Percentiles rank a stretch among this genome's conserved stretches.
These are phyloP conservation scores for Myocastor coypus DNA, from an alignment of 2,113 vertebrate genomes.

Conservation along the genomic window DNA sequence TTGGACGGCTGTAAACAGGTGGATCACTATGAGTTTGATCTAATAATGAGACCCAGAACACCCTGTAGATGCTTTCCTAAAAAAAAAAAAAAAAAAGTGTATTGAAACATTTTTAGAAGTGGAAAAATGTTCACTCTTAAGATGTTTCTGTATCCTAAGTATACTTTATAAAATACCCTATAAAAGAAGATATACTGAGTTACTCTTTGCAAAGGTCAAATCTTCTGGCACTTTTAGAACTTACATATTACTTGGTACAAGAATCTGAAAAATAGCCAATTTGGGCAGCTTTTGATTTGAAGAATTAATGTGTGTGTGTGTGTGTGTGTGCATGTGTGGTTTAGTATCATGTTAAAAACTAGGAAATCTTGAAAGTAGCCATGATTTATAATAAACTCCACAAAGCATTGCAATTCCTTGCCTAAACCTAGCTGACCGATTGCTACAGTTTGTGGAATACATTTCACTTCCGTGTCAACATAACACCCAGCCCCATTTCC, in stretches of 20 bases:
- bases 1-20: too few species aligned
- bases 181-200: background rate
- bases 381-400: background rate
- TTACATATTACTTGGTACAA: background rate
- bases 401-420: background rate
- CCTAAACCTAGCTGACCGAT: background rate
- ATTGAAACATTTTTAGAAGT: background rate
- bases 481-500: background rate
- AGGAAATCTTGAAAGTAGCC: background rate
- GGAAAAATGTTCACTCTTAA: background rate
- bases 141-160: background rate
- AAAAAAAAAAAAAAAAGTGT: background rate
- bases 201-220: background rate
- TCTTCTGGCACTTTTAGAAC: slow-evolving; percentile 19
- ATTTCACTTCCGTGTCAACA: background rate
- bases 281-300: background rate
- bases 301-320: background rate
- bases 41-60: too few species aligned
- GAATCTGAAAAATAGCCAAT: slow-evolving; percentile 11
- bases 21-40: too few species aligned
- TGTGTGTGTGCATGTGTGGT: too few species aligned
- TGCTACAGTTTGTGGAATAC: background rate
- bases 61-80: too few species aligned
- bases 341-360: background rate
- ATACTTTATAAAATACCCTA: background rate